Conservation (phyloP, 2,888 invertebrate species). For the Ennomos erosarius region DNA sequence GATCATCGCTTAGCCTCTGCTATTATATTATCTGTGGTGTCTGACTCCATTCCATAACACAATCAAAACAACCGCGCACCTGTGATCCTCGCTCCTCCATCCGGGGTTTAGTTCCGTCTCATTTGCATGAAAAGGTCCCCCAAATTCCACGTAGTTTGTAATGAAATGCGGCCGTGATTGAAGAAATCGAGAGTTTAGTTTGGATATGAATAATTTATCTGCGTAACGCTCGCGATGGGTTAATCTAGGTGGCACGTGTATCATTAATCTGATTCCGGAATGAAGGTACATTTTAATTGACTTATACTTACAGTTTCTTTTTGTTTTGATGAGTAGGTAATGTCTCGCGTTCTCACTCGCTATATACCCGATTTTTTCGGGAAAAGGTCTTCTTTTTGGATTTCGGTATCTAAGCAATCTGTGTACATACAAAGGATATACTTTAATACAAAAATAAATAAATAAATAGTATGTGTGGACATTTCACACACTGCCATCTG, state of each 20-base stretch:
- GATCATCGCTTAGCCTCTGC: slow-evolving; percentile 30
- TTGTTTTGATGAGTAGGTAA: too few relatives aligned
- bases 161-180: slow-evolving; percentile 29
- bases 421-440: too few relatives aligned
- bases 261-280: not conserved
- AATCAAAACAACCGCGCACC: slow-evolving; percentile 41
- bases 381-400: too few relatives aligned
- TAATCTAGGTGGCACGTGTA: slow-evolving; percentile 4
- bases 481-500: too few relatives aligned
- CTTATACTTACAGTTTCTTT: too few relatives aligned
- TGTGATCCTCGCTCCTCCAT: slow-evolving; percentile 27
- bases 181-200: slow-evolving; percentile 29
- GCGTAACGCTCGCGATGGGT: slow-evolving; percentile 7
- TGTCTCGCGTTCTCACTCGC: too few relatives aligned
- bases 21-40: too few relatives aligned
- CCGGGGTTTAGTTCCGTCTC: slow-evolving; percentile 32
- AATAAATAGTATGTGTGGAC: too few relatives aligned
- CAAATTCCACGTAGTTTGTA: slow-evolving; percentile 31
- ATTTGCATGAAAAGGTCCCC: slow-evolving; percentile 39
- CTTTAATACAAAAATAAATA: too few relatives aligned
- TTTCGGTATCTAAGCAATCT: too few relatives aligned
- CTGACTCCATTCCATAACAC: slow-evolving; percentile 33
- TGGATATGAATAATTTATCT: slow-evolving; percentile 30
- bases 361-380: too few relatives aligned
- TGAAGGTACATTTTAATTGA: too few relatives aligned